Base-by-base conservation (phyloP, 2,797 vertebrate species). In the Tragopan temminckii region DNA sequence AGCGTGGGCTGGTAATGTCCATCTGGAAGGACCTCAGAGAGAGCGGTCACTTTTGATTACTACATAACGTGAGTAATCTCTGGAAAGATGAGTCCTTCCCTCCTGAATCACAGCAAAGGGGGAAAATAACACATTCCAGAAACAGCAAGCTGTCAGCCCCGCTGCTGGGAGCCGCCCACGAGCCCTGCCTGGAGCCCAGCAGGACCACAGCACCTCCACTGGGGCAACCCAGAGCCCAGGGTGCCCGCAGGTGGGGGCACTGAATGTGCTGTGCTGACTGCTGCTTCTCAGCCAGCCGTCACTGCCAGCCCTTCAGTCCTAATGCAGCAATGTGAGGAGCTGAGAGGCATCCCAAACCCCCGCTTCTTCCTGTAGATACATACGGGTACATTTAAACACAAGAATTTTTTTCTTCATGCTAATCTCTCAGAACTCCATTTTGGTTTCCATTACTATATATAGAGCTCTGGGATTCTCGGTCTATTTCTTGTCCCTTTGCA, bases 21-120 rank as follows among this genome's bases (percentile, higher is more conserved):
- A 9, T 80, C 92, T 96, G 94, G 95, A 97, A 94, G 74, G 52
- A 86, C 74, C 94, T 95, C 95, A 96, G 94, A 97, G 67, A 95
- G 80, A 94, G 80, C 67, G 85, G 96, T 95, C 94, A 95, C 91
- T 95, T 95, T 23, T 93, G 93, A 95, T 97, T 95, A 68, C 94
- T 88, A 88, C 92, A 90, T 95, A 64, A 94, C 33, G 89, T 95
- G 96, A 95, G 94, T 95, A 96, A 97, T 94, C 92, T 95, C 93
- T 95, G 95, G 87, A 90, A 95, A 90, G 80, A 91, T 36, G 4
- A 81, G 53, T 95, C 90, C 82, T 95, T 85, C 89, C 87, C 59
- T 61, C 90, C 91, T 95, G 92, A 95, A 95, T 96, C 82, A 92
- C 79, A 92, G 89, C 80, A 52, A 92, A 95, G 11, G 70, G 89